Base-by-base conservation (phyloP, 2,888 invertebrate species). In the Cephus sareptanus region DNA sequence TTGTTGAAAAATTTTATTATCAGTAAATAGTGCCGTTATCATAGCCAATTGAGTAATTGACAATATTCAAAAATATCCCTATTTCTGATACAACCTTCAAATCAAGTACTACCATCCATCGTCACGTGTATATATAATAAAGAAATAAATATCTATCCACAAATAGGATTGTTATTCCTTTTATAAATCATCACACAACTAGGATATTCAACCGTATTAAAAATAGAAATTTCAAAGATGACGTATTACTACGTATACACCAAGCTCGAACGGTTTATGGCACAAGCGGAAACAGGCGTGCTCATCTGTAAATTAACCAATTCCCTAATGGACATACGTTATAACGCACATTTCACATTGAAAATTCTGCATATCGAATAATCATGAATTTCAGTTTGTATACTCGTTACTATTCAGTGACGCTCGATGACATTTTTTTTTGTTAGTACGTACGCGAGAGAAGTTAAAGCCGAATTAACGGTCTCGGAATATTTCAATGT, bases 401-500 rank as follows among this genome's bases (percentile, higher is more conserved):
- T 0, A 56, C 56, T 56, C 23, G 9, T 23, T 56, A 9, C 4
- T 23, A 23, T 23, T 56, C 56, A 23, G 23, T 23, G 23, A 56
- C 56, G 56, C 9, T 56, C 23, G 23, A 23, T 23, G 56, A 56
- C 56, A 0, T 40, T 35, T 56, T 9, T 56, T 56, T 56, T 56
- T 56, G 1, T 56, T 56, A 56, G 6, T 56, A 56, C 9, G 6
- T 56, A 56, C 40, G 4, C 40, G 40, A 40, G 40, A 40, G 15
- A 40, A 56, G 9, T 9, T 56, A 56, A 56, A 56, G 23, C 23
- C 23, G 9, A 56, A 56, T 56, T 23, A 56, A 71, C 11, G 30
- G 11, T 4, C 34, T 11, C 23, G 9, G 30, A 71, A 71, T 71
- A 71, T 71, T 30, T 71, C 34, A 30, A 11, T 94, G 88, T 94